A percentile compares a stretch with the other conserved stretches of the same genome.
Conservation (phyloP, 1,140 invertebrate genomes). For the Prorops nasuta region DNA sequence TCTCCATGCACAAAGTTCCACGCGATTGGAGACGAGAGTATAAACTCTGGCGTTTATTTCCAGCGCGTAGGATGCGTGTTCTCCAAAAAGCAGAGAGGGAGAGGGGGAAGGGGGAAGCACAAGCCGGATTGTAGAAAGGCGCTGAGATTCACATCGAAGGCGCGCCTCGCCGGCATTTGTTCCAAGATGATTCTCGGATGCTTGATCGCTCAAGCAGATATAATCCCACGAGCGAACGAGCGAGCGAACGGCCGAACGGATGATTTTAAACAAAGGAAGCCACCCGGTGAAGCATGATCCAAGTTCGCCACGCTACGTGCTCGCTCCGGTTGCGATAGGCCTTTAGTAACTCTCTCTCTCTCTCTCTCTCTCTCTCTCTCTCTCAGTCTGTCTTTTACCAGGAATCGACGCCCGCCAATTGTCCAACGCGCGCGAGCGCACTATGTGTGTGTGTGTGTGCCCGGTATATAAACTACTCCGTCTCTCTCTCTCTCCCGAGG, state of each 20-base stretch:
- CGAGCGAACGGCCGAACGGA: slow-evolving; percentile 35
- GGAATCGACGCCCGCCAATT: slow-evolving; percentile 1
- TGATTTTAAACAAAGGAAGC: slow-evolving; percentile 49
- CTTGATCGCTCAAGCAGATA: slow-evolving; percentile 41
- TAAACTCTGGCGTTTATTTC: too few relatives aligned
- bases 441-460: too few relatives aligned
- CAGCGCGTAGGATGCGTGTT: too few relatives aligned
- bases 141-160: slow-evolving; percentile 26
- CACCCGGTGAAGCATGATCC: slow-evolving; percentile 46
- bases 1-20: too few relatives aligned
- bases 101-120: too few relatives aligned
- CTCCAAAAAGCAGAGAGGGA: too few relatives aligned
- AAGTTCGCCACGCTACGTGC: slow-evolving; percentile 43
- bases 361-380: slow-evolving; percentile 5
- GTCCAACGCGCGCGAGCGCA: too few relatives aligned
- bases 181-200: slow-evolving; percentile 39
- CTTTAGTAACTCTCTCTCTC: too few relatives aligned
- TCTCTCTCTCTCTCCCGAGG: too few relatives aligned
- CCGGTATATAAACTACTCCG: too few relatives aligned
- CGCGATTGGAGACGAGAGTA: too few relatives aligned
- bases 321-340: slow-evolving; percentile 13
- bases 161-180: slow-evolving; percentile 23
- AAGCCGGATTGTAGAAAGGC: too few relatives aligned
- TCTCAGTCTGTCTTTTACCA: background rate
- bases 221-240: slow-evolving; percentile 33